A percentile compares a stretch with the other conserved stretches of the same genome.
Evolutionary conservation across 1,140 invertebrate genomes (phyloP).

Genomic region (Gerris buenoi): DNA sequence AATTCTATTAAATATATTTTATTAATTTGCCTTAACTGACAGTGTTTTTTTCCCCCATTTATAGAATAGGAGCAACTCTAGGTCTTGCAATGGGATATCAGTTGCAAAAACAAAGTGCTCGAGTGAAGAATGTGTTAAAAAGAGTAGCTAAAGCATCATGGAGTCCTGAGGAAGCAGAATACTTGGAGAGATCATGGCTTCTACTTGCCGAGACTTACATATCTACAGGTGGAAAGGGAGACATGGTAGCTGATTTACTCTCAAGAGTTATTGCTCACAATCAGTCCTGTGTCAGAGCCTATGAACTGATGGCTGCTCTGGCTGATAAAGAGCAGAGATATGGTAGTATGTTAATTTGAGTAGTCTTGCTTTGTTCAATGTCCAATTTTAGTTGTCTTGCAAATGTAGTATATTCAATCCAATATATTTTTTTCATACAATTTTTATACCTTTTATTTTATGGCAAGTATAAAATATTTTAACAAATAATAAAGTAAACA

Average conservation of each 20-base stretch:
- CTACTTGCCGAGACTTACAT: conserved; percentile 83
- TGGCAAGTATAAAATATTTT: too few species aligned
- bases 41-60: too few species aligned
- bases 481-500: too few species aligned
- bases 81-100: conserved; percentile 67
- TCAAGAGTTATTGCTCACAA: conserved; percentile 72
- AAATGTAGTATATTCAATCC: too few species aligned
- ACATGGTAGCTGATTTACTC: conserved; percentile 61
- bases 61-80: conserved; percentile 61
- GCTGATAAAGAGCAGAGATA: conserved; percentile 87
- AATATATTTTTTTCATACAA: too few species aligned
- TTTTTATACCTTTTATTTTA: too few species aligned
- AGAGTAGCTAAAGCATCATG: conserved; percentile 70
- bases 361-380: too few species aligned
- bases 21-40: too few species aligned
- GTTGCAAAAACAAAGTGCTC: conserved; percentile 65
- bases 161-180: conserved; percentile 90
- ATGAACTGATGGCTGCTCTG: conserved; percentile 74
- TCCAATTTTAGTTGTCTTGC: too few species aligned
- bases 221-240: conserved; percentile 70
- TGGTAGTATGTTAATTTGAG: too few species aligned
- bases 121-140: conserved; percentile 85
- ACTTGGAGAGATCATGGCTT: conserved; percentile 83
- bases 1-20: too few species aligned
- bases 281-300: conserved; percentile 75